These are phyloP conservation scores for Chanos chanos DNA, from an alignment of 2,797 vertebrate species.

Conservation along the genomic window DNA sequence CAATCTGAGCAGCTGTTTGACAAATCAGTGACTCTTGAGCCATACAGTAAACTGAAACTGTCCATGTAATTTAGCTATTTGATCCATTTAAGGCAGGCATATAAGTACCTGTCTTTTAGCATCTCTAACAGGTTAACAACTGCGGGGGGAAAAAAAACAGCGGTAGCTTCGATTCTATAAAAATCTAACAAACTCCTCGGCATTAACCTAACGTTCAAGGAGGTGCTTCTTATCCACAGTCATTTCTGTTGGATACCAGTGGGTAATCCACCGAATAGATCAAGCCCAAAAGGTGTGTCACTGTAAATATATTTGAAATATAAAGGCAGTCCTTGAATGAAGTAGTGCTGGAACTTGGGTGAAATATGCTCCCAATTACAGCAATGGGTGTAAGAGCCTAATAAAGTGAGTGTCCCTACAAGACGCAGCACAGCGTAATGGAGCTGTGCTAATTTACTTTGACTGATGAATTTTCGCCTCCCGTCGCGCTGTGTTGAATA, in stretches of 20 bases:
- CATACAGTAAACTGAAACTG: no score
- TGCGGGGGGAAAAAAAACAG: no score
- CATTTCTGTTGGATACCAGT: conserved; percentile 26
- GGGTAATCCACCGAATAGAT: conserved; percentile 13
- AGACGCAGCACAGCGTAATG: conserved; percentile 94
- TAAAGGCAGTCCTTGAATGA: conserved; percentile 86
- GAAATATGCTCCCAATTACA: conserved; percentile 99
- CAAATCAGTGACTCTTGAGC: no score
- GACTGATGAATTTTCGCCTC: conserved; percentile 93
- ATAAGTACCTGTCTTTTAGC: no score
- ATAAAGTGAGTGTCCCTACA: conserved; percentile 96
- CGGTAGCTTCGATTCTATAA: no score
- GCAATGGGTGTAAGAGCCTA: conserved; percentile 96
- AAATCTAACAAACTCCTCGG: neutral
- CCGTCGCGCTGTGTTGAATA: conserved; percentile 87
- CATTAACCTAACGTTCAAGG: neutral
- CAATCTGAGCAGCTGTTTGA: no score
- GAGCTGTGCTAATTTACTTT: conserved; percentile 96
- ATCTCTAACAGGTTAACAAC: neutral
- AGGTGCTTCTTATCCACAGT: conserved; percentile 26
- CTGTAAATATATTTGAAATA: conserved; percentile 89
- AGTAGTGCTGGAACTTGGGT: conserved; percentile 85
- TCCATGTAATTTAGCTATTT: no score
- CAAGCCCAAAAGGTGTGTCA: conserved; percentile 67
- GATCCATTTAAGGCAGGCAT: no score